These are phyloP conservation scores for Tenualosa thibaudeaui DNA, from an alignment of 2,797 vertebrate species.

Conservation along the genomic window DNA sequence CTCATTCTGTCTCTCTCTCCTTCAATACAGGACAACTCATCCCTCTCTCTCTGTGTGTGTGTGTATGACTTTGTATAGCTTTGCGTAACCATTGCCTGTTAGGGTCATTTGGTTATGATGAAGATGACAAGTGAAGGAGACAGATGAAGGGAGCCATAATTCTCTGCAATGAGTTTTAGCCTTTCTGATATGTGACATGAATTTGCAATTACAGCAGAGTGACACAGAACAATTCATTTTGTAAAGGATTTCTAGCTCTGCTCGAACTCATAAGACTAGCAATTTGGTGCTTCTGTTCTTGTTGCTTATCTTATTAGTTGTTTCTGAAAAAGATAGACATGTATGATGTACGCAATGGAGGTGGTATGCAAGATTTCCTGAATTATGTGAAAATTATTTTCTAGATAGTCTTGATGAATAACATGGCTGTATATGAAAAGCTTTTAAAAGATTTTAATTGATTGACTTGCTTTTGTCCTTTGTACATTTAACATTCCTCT, in stretches of 20 bases:
- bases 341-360: background rate
- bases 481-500: no score
- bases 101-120: slow-evolving; percentile 16
- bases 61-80: slow-evolving; percentile 27
- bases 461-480: no score
- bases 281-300: background rate
- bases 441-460: background rate
- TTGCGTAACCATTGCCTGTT: slow-evolving; percentile 27
- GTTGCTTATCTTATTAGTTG: background rate
- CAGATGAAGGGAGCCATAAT: background rate
- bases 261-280: background rate
- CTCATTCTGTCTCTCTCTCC: slow-evolving; percentile 2
- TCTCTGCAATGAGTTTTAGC: background rate
- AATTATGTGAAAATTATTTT: background rate
- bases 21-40: slow-evolving; percentile 33
- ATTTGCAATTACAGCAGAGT: background rate
- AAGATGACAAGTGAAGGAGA: background rate
- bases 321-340: background rate
- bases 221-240: background rate
- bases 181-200: background rate
- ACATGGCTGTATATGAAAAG: background rate
- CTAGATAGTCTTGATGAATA: background rate
- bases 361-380: background rate
- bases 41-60: background rate
- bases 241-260: background rate